phyloP scores from a whole-genome alignment of 2,888 invertebrate genomes.

The Camptogramma bilineatum region DNA sequence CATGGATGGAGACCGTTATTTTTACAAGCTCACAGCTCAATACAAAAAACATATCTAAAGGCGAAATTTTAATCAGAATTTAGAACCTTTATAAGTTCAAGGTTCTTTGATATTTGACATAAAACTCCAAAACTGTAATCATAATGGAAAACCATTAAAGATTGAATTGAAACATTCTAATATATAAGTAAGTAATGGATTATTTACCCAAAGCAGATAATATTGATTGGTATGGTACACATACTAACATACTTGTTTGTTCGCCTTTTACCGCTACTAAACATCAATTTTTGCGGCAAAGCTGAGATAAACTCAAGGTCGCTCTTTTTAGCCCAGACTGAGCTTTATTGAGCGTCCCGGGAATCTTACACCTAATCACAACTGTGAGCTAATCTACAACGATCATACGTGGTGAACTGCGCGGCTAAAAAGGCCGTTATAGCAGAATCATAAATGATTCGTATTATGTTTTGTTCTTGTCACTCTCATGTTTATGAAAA shows the following conservation, averaged over 20 bases:
- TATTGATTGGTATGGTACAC: not conserved
- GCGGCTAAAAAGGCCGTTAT: too few species aligned
- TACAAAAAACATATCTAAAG: not conserved
- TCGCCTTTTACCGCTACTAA: constrained; percentile 7
- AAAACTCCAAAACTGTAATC: too few species aligned
- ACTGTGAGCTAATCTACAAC: constrained; percentile 14
- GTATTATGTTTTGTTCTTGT: too few species aligned
- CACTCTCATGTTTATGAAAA: too few species aligned
- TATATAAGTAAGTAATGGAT: too few species aligned
- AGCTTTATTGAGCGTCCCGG: constrained; percentile 32
- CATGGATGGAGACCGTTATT: not conserved
- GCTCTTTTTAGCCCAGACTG: constrained; percentile 17
- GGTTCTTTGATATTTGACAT: too few species aligned
- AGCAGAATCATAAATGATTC: too few species aligned
- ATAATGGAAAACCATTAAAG: too few species aligned
- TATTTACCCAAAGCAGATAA: too few species aligned
- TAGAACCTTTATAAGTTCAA: not conserved
- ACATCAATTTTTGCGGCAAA: constrained; percentile 16
- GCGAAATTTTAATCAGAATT: not conserved
- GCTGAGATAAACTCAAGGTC: constrained; percentile 19
- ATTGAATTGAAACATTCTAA: too few species aligned
- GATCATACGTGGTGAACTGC: constrained; percentile 1
- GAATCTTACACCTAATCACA: constrained; percentile 10
- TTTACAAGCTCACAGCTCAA: not conserved
- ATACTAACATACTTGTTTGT: not conserved